A percentile compares a stretch with the other conserved stretches of the same genome.
Conservation (phyloP, 2,113 vertebrate genomes). For the Serilophus lunatus region DNA sequence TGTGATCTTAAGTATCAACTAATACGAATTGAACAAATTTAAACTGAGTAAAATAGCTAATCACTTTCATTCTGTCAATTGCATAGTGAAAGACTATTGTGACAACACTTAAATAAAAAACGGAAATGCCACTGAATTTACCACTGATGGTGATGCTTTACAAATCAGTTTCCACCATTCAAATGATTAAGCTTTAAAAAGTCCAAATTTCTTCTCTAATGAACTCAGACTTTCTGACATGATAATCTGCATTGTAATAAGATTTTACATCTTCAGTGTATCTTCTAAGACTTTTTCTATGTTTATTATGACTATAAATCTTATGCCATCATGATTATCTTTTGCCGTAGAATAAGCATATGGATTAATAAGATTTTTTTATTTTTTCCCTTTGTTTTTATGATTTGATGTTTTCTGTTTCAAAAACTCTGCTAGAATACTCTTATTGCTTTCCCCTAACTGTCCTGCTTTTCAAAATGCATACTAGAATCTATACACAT, state of each 20-base stretch:
- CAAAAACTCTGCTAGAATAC: background rate
- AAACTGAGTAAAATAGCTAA: background rate
- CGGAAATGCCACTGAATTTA: background rate
- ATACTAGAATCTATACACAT: background rate
- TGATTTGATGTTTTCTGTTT: background rate
- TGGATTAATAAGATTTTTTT: background rate
- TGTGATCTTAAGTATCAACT: background rate
- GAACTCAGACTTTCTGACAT: background rate
- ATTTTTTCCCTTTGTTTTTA: background rate
- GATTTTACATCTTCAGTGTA: conserved; percentile 43
- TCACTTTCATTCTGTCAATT: background rate
- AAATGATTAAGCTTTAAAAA: background rate
- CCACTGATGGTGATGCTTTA: background rate
- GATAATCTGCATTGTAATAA: conserved; percentile 34
- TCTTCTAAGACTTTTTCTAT: conserved; percentile 28
- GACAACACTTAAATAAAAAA: background rate
- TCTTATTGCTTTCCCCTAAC: background rate
- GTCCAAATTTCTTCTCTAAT: conserved; percentile 10
- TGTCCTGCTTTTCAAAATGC: background rate
- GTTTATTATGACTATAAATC: background rate
- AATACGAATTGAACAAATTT: background rate
- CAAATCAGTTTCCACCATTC: background rate
- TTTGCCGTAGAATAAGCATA: background rate
- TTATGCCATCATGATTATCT: conserved; percentile 19
- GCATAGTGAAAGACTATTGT: background rate